Evolutionary conservation across 2,797 vertebrate genomes (phyloP), one percentile per base, ranked within the genome.

Genomic region (Macrochelys suwanniensis): DNA sequence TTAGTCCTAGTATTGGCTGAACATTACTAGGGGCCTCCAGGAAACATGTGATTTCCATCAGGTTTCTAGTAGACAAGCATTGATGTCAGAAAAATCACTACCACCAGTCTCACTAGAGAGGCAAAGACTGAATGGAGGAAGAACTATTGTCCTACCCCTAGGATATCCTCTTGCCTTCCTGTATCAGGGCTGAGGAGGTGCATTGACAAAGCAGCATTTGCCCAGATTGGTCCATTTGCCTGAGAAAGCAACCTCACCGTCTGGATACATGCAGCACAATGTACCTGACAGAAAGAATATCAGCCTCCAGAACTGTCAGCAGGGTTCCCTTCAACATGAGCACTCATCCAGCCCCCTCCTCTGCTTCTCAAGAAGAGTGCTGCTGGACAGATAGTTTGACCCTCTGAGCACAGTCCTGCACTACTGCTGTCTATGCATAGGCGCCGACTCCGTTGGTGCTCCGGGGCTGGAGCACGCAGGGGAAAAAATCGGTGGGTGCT

Each of bases 321-420:
- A 37, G 65, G 8, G 19, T 37, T 19, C n/a, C 65, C 65, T 37
- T 19, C 65, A 23, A 23, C 53, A 49, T 4, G 26, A 77, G 26
- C 45, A 19, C 77, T 25, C 11, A 50, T 25, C 31, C 31, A 51
- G 49, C 19, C 11, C 77, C 26, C 76, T 77, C 26, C 17, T 47
- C 33, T 2, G 0, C 2, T 7, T 10, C 65, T 51, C 57, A 33
- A 33, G 3, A 25, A n/a, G 33, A 23, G 10, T 3, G 1, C 11
- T 1, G 0, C 11, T 1, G 1, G 2, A 3, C 0, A 1, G 33
- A 78, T 16, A 50, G 5, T 12, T 59, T 37, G 33, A 74, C 11
- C 23, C 47, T 50, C 50, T 7, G 23, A 26, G 51, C 19, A 49
- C 2, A 0, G 4, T 45, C 49, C 87, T n/a, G 23, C 59, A 2